Base-by-base conservation (phyloP, 2,888 invertebrate genomes). In the Lasioglossum lativentre region DNA sequence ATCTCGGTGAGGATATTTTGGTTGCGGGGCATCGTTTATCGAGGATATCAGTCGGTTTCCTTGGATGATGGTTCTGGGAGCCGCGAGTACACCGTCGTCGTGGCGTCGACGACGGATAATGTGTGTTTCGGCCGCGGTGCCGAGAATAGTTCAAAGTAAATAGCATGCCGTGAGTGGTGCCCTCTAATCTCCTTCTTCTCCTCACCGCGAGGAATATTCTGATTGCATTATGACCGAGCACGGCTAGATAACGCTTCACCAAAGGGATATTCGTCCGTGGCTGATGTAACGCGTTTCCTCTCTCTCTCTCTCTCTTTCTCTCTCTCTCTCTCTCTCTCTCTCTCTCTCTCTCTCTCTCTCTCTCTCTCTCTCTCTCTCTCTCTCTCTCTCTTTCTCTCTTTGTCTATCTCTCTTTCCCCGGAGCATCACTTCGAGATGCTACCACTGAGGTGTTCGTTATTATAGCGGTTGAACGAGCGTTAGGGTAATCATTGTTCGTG, bases 111-210 rank as follows among this genome's bases (percentile, higher is more conserved):
- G 80, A 80, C 76, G 86, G 86, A 89, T 91, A 91, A 91, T 87
- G 91, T 83, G 87, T 83, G 89, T 91, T 91, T 91, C 90, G 89
- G 84, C 85, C 84, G 73, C 89, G 82, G 86, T 45, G 89, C 89
- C 91, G 88, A 91, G 88, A 92, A 92, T 91, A 91, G 91, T 91
- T 91, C 91, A 91, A 91, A 91, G 91, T 91, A 91, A 91, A 91
- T 92, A 90, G 88, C 87, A 76, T 89, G 86, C 87, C 87, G 88
- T 85, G 90, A 90, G 89, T 89, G 87, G 87, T 90, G 87, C 90
- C 86, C 89, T 90, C 89, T 90, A 90, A 90, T 90, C 90, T 90
- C 83, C 87, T 86, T 87, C 88, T 88, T 83, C 89, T 89, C 76
- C 82, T 84, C 83, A 80, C 86, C 85, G 76, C 87, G 85, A 56